A percentile compares a stretch with the other conserved stretches of the same genome.
Conservation (phyloP, 2,113 vertebrate species). For the Emydura subglobosa region DNA sequence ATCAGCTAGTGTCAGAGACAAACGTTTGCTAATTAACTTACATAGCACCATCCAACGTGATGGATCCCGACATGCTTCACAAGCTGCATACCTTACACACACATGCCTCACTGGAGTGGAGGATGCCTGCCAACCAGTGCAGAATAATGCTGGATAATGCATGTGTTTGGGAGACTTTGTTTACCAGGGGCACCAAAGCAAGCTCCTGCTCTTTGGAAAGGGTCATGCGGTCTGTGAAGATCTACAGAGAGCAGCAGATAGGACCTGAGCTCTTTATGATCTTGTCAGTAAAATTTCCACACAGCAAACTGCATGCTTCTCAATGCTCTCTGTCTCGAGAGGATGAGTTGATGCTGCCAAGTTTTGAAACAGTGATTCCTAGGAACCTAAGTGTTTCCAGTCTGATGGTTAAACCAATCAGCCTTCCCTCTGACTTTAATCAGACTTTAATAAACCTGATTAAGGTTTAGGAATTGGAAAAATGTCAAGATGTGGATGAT, state of each 20-base stretch:
- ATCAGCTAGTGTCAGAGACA: not conserved
- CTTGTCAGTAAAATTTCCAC: not conserved
- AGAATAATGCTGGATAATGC: not conserved
- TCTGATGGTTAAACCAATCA: not conserved
- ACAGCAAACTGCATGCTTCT: accelerated
- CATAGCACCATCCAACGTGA: not conserved
- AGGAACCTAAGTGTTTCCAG: not conserved
- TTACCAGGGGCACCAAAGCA: not conserved
- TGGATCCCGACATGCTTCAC: not conserved
- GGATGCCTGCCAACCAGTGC: not conserved
- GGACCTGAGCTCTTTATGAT: not conserved
- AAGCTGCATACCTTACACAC: not conserved
- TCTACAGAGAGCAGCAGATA: not conserved
- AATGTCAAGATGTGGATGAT: not conserved
- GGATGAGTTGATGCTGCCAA: accelerated
- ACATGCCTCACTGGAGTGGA: not conserved
- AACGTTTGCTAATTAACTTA: not conserved
- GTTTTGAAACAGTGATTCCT: not conserved
- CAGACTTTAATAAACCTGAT: not conserved
- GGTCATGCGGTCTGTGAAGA: not conserved
- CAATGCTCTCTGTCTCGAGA: accelerated
- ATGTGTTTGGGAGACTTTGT: not conserved
- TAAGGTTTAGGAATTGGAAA: conserved; percentile 1
- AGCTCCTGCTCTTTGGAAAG: not conserved
- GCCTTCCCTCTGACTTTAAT: not conserved